Base-by-base conservation (phyloP, 37 sponge, comb jelly and placozoan species). In the Halichondria panicea region DNA sequence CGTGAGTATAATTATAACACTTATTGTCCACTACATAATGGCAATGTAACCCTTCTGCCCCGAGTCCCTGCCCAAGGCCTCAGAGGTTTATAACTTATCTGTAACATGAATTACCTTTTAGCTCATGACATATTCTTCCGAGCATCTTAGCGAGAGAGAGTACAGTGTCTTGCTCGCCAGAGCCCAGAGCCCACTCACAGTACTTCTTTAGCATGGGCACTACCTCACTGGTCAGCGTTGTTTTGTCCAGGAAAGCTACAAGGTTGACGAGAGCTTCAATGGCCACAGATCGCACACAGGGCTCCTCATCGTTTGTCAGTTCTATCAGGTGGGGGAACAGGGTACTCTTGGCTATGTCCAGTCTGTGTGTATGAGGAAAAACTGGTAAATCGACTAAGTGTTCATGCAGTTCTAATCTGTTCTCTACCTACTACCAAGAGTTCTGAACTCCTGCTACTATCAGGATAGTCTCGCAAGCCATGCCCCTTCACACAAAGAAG, bases 221-320 rank as follows among this genome's bases (percentile, higher is more conserved):
- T 3, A 72, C 42, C 34, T 39, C 1, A 9, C 27, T 35, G 52
- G 21, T 63, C 21, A 72, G n/a, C 13, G 53, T 70, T 27, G 43
- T 46, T 56, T 65, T 57, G 28, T 75, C 70, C 54, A 82, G 38
- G 50, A 60, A 56, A 22, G 74, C 58, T 19, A 91, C 21, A 31
- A 86, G 38, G 7, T 77, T 87, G 5, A 43, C 68, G 6, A 86
- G 8, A 4, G 83, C 46, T 46, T 76, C 92, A 21, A 91, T n/a
- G 15, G 84, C 79, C 33, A 69, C 75, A 25, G 56, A 27, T 32
- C 87, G 42, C 28, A 91, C 92, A 19, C 40, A 31, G 6, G 22
- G 19, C 63, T 91, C 92, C 40, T 91, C 92, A 31, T 91, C 92
- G 0, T 43, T 58, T 9, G 64, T 7, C 30, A 86, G 79, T 38